These are phyloP conservation scores for Megalonaias nervosa DNA, from an alignment of 1,140 invertebrate species.

Conservation along the genomic window DNA sequence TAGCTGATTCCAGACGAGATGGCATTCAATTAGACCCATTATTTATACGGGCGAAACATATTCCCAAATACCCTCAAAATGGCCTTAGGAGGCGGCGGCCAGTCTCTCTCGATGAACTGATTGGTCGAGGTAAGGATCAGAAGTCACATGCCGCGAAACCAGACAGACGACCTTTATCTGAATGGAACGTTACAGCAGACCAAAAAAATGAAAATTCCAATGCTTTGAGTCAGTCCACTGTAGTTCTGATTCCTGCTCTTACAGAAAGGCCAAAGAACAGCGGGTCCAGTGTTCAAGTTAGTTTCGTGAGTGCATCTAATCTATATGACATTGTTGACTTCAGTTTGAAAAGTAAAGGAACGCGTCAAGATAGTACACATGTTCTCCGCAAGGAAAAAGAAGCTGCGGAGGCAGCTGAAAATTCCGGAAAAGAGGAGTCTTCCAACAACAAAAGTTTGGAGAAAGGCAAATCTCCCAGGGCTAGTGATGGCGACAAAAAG, in stretches of 20 bases:
- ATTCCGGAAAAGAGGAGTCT: not conserved
- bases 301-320: conserved; percentile 31
- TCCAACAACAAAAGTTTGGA: no score
- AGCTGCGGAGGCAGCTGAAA: not conserved
- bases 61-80: conserved; percentile 24
- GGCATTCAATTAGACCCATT: conserved; percentile 8
- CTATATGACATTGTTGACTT: conserved; percentile 34
- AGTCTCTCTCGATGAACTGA: conserved; percentile 21
- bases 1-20: conserved; percentile 11
- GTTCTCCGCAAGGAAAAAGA: conserved; percentile 19
- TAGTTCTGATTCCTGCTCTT: conserved; percentile 10
- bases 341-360: conserved; percentile 26
- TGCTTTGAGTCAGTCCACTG: not conserved
- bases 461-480: no score
- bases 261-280: conserved; percentile 15
- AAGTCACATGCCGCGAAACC: conserved; percentile 6
- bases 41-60: conserved; percentile 26
- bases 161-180: conserved; percentile 10
- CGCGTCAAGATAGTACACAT: conserved; percentile 14
- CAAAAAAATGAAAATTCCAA: conserved; percentile 1
- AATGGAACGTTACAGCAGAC: conserved; percentile 1
- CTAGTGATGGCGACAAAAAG: no score
- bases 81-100: conserved; percentile 15
- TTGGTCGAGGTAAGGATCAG: conserved; percentile 20
- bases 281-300: conserved; percentile 16